These are phyloP conservation scores for Xestia c-nigrum DNA, from an alignment of 2,888 invertebrate species.

Conservation along the genomic window DNA sequence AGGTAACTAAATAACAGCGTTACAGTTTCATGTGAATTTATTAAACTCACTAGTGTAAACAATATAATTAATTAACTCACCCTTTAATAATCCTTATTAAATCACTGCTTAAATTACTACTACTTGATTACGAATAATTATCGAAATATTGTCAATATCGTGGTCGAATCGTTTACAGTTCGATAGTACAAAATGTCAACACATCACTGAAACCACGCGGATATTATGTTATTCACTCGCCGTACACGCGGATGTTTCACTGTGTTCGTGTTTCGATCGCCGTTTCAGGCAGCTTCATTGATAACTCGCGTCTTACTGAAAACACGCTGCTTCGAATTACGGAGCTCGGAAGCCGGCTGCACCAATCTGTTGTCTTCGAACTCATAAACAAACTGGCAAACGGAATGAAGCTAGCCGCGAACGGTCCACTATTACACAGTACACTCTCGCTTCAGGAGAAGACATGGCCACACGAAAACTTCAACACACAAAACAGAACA, in stretches of 20 bases:
- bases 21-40: background rate
- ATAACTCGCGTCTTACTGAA: conserved; percentile 81
- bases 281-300: conserved; percentile 79
- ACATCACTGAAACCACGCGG: conserved; percentile 77
- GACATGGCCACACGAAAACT: conserved; percentile 35
- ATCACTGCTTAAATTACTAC: conserved; percentile 34
- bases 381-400: conserved; percentile 89
- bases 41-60: background rate
- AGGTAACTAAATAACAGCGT: background rate
- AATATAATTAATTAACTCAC: conserved; percentile 46
- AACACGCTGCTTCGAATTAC: conserved; percentile 78
- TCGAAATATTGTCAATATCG: conserved; percentile 50
- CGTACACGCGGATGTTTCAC: conserved; percentile 43
- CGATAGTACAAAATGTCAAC: conserved; percentile 74
- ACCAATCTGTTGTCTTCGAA: conserved; percentile 89
- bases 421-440: conserved; percentile 61
- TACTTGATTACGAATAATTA: conserved; percentile 22
- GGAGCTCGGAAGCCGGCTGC: conserved; percentile 85
- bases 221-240: conserved; percentile 50
- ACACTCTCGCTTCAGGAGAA: conserved; percentile 42
- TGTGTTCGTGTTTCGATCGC: conserved; percentile 57
- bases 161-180: conserved; percentile 64
- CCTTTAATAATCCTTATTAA: conserved; percentile 37
- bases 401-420: conserved; percentile 86
- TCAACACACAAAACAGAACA: conserved; percentile 48